Evolutionary conservation across 2,888 invertebrate genomes (phyloP), one percentile per base, ranked within the genome.

Genomic region (Calliopum simillimum): DNA sequence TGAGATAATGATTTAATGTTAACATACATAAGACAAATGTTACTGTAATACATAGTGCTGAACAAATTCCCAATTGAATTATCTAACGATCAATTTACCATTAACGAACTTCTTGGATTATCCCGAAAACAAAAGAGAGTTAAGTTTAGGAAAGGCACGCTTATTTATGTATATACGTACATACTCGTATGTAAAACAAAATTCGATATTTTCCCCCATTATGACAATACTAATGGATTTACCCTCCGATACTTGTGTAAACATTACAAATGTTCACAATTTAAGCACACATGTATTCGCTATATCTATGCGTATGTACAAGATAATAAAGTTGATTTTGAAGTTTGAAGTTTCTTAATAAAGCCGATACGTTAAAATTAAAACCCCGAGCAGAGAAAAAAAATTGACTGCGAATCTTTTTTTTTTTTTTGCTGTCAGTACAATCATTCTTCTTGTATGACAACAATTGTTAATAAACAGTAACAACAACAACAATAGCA

Each of bases 261-360:
- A 63, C 41, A 61, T 59, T 58, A 41, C 61, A 41, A 58, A 33
- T 68, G 19, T 55, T 33, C 33, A 33, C 33, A 33, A 47, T 16
- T 49, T 47, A 46, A 21, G 43, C 12, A 49, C 12, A 56, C 43
- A 64, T 43, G 16, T 23, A 58, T 23, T 64, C 43, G 16, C 33
- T 56, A 8, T 46, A 5, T 61, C n/a, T 46, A 46, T 14, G n/a
- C 21, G 33, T 12, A 46, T 23, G 23, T 19, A 61, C 13, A 62
- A 25, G n/a, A 62, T 6, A 51, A 25, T 62, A 71, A 25, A 56
- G 63, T 61, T 63, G 25, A 62, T 21, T 14, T 16, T 68, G 46
- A 46, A 56, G 33, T 59, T 58, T 63, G 64, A 68, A 61, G 65
- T 71, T 69, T 69, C 62, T 71, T 65, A 69, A 69, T 71, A 6